These are phyloP conservation scores for Bombycilla garrulus DNA, from an alignment of 2,113 vertebrate genomes.

Conservation along the genomic window DNA sequence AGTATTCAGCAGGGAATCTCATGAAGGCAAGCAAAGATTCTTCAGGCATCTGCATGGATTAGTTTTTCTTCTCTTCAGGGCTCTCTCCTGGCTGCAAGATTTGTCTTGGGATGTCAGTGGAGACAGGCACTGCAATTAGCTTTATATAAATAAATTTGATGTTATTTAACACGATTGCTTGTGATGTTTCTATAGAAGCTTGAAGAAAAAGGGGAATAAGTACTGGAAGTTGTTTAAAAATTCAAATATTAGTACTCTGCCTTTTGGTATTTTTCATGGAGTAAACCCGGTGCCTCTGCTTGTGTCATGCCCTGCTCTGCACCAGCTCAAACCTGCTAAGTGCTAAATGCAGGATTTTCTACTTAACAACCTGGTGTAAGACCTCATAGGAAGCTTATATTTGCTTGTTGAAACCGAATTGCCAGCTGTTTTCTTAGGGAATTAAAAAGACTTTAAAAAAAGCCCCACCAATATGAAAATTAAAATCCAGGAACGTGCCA, in stretches of 20 bases:
- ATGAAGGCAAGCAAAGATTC: constrained; percentile 6
- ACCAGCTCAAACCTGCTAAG: neutral
- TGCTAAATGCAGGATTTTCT: neutral
- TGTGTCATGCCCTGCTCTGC: fast-evolving
- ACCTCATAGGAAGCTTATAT: neutral
- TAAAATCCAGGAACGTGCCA: neutral
- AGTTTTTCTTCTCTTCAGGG: constrained; percentile 1
- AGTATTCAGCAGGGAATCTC: constrained; percentile 27
- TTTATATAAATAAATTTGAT: neutral
- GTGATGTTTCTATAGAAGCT: neutral
- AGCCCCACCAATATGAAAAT: neutral
- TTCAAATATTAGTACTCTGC: neutral
- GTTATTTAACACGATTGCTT: neutral
- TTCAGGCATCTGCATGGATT: constrained; percentile 12
- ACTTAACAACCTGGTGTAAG: neutral
- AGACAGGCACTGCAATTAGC: constrained; percentile 11
- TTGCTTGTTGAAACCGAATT: neutral
- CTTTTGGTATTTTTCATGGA: neutral
- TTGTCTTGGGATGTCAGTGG: constrained; percentile 13
- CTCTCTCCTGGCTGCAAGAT: constrained; percentile 10
- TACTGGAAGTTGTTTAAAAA: neutral
- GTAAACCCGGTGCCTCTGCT: fast-evolving
- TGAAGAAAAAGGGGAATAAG: neutral
- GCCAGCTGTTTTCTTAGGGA: neutral
- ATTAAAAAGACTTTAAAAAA: neutral